A percentile compares a stretch with the other conserved stretches of the same genome.
phyloP scores from a whole-genome alignment of 2,888 invertebrate species.

The Epsilonema sp. region DNA sequence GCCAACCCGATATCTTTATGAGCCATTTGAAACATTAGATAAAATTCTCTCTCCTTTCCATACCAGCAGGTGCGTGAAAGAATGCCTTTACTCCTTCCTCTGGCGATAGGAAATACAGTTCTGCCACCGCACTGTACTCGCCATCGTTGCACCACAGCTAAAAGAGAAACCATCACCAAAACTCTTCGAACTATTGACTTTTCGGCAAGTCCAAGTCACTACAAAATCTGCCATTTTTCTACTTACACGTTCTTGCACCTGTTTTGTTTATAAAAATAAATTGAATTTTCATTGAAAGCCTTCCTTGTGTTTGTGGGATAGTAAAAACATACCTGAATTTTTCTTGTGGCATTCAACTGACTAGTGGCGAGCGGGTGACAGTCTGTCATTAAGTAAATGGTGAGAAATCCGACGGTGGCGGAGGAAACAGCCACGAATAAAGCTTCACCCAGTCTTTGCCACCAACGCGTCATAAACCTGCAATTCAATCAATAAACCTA shows the following conservation, averaged over 20 bases:
- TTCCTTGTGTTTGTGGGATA: neutral
- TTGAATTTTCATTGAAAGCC: neutral
- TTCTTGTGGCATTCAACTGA: no score
- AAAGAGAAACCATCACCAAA: conserved; percentile 13
- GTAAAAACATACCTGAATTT: neutral
- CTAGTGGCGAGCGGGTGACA: conserved; percentile 50
- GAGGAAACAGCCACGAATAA: conserved; percentile 60
- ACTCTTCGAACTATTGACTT: no score
- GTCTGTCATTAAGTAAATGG: conserved; percentile 69
- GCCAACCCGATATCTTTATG: no score
- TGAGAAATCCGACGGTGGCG: conserved; percentile 62
- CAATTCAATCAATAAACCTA: neutral
- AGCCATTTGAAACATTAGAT: no score
- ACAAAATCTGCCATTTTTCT: neutral
- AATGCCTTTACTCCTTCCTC: conserved; percentile 79
- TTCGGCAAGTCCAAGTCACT: no score
- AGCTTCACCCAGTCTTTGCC: conserved; percentile 64
- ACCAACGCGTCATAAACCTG: conserved; percentile 45
- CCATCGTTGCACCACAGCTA: conserved; percentile 75
- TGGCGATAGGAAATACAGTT: conserved; percentile 92
- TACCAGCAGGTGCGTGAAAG: conserved; percentile 59
- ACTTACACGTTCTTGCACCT: no score
- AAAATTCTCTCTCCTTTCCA: no score
- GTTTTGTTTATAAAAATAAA: no score
- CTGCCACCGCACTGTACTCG: conserved; percentile 74